Conservation (phyloP, 1,140 invertebrate species). For the Ctenoplectra terminalis region DNA sequence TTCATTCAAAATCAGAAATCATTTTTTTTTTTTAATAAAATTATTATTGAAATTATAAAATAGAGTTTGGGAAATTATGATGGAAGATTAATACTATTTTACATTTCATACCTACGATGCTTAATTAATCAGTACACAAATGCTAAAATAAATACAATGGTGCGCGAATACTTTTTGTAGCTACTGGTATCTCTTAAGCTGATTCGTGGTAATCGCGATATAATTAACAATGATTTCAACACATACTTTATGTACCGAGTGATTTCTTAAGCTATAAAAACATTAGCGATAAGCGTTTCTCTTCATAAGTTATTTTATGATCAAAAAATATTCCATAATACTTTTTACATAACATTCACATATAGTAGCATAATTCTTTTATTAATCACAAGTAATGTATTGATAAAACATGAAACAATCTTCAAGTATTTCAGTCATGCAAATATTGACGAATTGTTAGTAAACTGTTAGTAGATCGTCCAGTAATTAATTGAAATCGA, state of each 20-base stretch:
- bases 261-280: neutral
- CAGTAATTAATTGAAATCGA: neutral
- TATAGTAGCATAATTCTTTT: accelerated
- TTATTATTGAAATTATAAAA: too few relatives aligned
- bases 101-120: too few relatives aligned
- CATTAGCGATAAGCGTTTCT: neutral
- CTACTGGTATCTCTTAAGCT: too few relatives aligned
- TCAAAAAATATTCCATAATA: neutral
- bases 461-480: neutral
- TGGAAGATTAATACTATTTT: too few relatives aligned
- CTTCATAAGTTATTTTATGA: neutral
- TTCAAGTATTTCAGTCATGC: too few relatives aligned
- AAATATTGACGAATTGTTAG: neutral
- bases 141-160: too few relatives aligned
- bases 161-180: too few relatives aligned
- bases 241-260: neutral
- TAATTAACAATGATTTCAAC: neutral
- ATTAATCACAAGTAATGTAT: neutral
- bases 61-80: too few relatives aligned
- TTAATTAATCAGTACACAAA: too few relatives aligned
- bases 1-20: too few relatives aligned
- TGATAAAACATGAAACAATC: neutral
- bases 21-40: too few relatives aligned
- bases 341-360: neutral
- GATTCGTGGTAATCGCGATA: too few relatives aligned